A percentile compares a stretch with the other conserved stretches of the same genome.
Conservation (phyloP, 2,888 invertebrate genomes). For the Idaea aversata region DNA sequence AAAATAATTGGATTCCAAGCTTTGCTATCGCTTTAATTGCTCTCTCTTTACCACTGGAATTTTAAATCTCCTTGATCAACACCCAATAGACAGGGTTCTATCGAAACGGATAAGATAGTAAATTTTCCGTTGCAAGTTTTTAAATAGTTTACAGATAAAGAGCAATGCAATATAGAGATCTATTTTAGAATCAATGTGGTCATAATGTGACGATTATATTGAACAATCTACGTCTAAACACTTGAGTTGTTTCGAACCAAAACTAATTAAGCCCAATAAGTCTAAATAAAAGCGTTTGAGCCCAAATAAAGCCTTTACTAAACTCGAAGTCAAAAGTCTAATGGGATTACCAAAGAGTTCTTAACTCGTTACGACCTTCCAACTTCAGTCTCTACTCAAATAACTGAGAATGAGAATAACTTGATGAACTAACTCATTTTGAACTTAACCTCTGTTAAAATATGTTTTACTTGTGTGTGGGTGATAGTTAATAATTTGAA, state of each 20-base stretch:
- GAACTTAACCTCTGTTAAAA: background rate
- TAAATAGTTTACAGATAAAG: background rate
- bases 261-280: background rate
- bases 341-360: background rate
- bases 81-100: background rate
- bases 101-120: background rate
- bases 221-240: background rate
- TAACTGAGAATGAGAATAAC: background rate
- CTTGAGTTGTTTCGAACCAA: background rate
- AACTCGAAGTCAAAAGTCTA: constrained; percentile 1
- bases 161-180: background rate
- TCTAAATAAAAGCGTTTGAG: background rate
- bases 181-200: too few species aligned
- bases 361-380: background rate
- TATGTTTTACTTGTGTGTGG: background rate
- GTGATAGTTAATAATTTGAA: background rate
- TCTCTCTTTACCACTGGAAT: background rate
- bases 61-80: background rate
- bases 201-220: background rate
- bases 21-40: too few species aligned
- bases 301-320: background rate
- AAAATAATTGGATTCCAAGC: background rate
- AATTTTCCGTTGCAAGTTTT: constrained; percentile 1
- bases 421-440: background rate
- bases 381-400: background rate